Evolutionary conservation across 2,888 invertebrate genomes (phyloP), one percentile per base, ranked within the genome.

Genomic region (Cotesia congregata): DNA sequence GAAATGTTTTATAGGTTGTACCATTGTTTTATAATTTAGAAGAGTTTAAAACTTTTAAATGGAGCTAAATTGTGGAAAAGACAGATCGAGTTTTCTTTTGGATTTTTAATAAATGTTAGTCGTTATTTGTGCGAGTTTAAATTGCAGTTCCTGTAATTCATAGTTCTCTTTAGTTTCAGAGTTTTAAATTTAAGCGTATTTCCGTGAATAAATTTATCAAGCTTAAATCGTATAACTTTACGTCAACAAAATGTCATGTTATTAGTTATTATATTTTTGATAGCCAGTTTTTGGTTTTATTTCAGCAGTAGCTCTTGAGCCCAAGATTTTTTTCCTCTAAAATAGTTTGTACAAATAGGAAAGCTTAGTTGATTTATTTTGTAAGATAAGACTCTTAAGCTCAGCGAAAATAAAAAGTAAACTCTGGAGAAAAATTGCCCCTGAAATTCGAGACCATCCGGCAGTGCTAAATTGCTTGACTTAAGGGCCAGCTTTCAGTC

Each of bases 401-500:
- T 12, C 50, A 50, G 50, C 7, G 3, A 50, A 50, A 50, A 50
- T 50, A 50, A 50, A 50, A 50, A 12, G 30, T 30, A 62, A 65
- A 20, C 65, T 30, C 70, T 70, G n/a, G 67, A 74, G 73, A 74
- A 41, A 69, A 77, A 77, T 77, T 9, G 67, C 9, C 30, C 12
- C 65, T 20, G 38, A 12, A 30, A 65, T 12, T 65, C 65, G 7
- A 30, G 62, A 62, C 20, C 7, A 50, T 61, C 72, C 59, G 70
- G 70, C 70, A 77, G 74, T 74, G 65, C 17, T 73, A 77, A 77
- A 77, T 77, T 77, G 67, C 77, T 77, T 60, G 61, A 40, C 38
- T 68, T 65, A 15, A 20, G 59, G 50, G 73, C 20, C 38, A 40
- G 68, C 39, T 30, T 73, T 6, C 17, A 41, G 30, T 75, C 70